Evolutionary conservation across 1,140 invertebrate species (phyloP).

Genomic region (Drosophila ficusphila): DNA sequence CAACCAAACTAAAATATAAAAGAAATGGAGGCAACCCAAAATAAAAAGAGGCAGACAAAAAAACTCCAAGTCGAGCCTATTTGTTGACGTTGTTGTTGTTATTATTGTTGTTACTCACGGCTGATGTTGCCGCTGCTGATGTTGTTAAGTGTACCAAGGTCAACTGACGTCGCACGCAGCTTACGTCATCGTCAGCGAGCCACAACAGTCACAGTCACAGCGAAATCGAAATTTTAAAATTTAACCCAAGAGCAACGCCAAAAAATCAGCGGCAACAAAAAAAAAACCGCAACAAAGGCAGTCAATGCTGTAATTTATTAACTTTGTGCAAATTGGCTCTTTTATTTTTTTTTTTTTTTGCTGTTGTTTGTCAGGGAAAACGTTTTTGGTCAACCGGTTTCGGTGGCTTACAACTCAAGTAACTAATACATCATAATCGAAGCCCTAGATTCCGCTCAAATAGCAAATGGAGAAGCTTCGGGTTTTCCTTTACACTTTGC

Average conservation of each 20-base stretch:
- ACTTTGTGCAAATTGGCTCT: conserved; percentile 61
- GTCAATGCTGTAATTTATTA: conserved; percentile 76
- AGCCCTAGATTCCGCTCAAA: conserved; percentile 21
- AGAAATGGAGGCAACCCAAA: conserved; percentile 15
- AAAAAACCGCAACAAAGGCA: conserved; percentile 16
- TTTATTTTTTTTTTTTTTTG: conserved; percentile 2
- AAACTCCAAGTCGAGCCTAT: conserved; percentile 30
- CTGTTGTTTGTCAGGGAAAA: conserved; percentile 32
- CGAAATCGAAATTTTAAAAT: conserved; percentile 63
- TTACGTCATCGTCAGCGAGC: conserved; percentile 59
- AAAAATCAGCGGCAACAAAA: conserved; percentile 1
- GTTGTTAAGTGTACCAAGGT: conserved; percentile 74
- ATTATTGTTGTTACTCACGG: conserved; percentile 5
- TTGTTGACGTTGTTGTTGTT: conserved; percentile 33
- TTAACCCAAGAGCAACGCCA: conserved; percentile 44
- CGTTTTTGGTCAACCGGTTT: conserved; percentile 37
- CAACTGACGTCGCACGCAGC: conserved; percentile 67
- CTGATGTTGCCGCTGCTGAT: conserved; percentile 27
- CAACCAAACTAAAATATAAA: conserved; percentile 18
- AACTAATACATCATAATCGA: conserved; percentile 33
- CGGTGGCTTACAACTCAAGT: conserved; percentile 1
- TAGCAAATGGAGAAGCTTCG: neutral
- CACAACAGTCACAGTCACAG: conserved; percentile 17
- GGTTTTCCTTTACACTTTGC: neutral
- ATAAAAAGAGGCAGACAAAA: neutral